A percentile compares a stretch with the other conserved stretches of the same genome.
These are phyloP conservation scores for Acrobasis suavella DNA, from an alignment of 2,888 invertebrate genomes.

Conservation along the genomic window DNA sequence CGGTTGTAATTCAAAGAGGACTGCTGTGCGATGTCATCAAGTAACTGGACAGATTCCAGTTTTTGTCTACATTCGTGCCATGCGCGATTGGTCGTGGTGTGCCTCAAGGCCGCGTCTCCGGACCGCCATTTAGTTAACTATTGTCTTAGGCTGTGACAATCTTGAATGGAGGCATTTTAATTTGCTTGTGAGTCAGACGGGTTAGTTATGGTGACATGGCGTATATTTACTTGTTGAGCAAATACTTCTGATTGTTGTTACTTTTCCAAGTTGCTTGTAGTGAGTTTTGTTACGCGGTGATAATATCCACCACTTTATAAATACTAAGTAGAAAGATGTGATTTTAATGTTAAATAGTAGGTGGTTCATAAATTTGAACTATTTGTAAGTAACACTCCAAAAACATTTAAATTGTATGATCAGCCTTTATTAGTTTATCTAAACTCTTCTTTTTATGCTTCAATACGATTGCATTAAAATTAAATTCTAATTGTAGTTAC, in stretches of 20 bases:
- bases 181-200: constrained; percentile 3
- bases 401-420: too few species aligned
- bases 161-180: constrained; percentile 6
- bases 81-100: constrained; percentile 53
- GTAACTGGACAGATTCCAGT: constrained; percentile 56
- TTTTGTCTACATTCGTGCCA: constrained; percentile 52
- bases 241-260: too few species aligned
- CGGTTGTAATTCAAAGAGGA: constrained; percentile 16
- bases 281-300: too few species aligned
- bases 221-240: neutral
- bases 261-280: too few species aligned
- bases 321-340: too few species aligned
- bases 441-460: neutral
- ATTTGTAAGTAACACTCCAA: too few species aligned
- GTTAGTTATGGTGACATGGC: neutral
- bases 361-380: too few species aligned
- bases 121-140: constrained; percentile 35
- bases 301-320: too few species aligned
- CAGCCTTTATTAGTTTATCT: too few species aligned
- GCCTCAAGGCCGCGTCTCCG: constrained; percentile 58
- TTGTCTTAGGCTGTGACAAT: neutral
- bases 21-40: constrained; percentile 23
- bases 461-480: neutral
- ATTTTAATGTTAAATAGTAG: too few species aligned
- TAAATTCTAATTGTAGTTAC: neutral